Conservation (phyloP, 1,140 invertebrate species). For the Pygmarrhopalites habei region DNA sequence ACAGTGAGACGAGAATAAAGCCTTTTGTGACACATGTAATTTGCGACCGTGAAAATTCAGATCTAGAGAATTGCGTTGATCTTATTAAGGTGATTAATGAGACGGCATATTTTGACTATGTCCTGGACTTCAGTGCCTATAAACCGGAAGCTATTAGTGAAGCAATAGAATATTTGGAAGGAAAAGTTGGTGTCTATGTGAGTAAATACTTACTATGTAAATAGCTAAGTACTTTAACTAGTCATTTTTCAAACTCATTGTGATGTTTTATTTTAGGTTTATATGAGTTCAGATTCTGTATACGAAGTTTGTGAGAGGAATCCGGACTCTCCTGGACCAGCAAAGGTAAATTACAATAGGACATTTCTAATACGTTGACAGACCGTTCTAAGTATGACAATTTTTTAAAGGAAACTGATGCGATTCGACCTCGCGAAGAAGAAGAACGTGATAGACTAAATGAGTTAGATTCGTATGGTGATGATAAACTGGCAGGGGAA, state of each 20-base stretch:
- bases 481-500: slow-evolving; percentile 46
- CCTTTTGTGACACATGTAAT: slow-evolving; percentile 42
- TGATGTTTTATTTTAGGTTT: slow-evolving; percentile 46
- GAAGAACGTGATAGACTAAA: slow-evolving; percentile 40
- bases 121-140: slow-evolving; percentile 49
- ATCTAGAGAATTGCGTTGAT: slow-evolving; percentile 41
- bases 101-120: slow-evolving; percentile 43
- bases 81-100: slow-evolving; percentile 40
- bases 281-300: slow-evolving; percentile 49
- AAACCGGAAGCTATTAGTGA: slow-evolving; percentile 43
- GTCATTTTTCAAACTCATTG: too few relatives aligned
- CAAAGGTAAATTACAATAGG: too few relatives aligned
- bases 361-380: too few relatives aligned
- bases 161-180: slow-evolving; percentile 41
- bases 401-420: slow-evolving; percentile 43
- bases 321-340: slow-evolving; percentile 22
- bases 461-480: slow-evolving; percentile 45
- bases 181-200: too few relatives aligned
- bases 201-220: too few relatives aligned
- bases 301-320: slow-evolving; percentile 47
- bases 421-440: slow-evolving; percentile 42
- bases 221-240: too few relatives aligned
- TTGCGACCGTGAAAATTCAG: slow-evolving; percentile 45
- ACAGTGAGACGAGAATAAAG: slow-evolving; percentile 43
- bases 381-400: too few relatives aligned